Percentiles rank a stretch among this genome's conserved stretches.
Evolutionary conservation across 2,113 vertebrate genomes (phyloP).

Genomic region (Trematomus loennbergii): DNA sequence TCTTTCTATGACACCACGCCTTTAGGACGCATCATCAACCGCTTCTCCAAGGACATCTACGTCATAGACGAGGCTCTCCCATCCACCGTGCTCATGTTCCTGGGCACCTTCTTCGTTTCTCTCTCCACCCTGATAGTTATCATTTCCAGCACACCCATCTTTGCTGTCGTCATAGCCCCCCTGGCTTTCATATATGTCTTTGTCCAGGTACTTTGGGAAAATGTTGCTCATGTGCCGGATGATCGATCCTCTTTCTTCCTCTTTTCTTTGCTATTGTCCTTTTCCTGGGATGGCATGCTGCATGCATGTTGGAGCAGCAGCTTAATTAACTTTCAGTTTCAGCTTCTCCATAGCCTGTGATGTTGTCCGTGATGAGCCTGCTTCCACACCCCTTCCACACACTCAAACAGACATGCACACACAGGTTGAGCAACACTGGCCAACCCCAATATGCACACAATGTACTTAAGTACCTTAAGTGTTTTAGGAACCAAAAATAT

Average conservation of each 20-base stretch:
- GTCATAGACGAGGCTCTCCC: conserved; percentile 93
- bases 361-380: conserved; percentile 41
- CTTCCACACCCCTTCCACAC: conserved; percentile 27
- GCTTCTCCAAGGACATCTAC: conserved; percentile 96
- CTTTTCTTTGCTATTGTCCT: conserved; percentile 3
- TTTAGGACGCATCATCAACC: conserved; percentile 94
- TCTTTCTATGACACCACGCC: conserved; percentile 98
- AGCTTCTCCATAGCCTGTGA: conserved; percentile 32
- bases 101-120: conserved; percentile 87
- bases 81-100: conserved; percentile 89
- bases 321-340: conserved; percentile 36
- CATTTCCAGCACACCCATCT: conserved; percentile 90
- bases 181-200: conserved; percentile 89
- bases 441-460: not conserved
- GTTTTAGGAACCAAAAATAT: not conserved
- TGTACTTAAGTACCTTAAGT: not conserved
- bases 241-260: conserved; percentile 7
- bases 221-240: conserved; percentile 7
- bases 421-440: conserved; percentile 2
- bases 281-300: conserved; percentile 48
- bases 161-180: conserved; percentile 88
- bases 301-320: conserved; percentile 49
- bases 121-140: conserved; percentile 92
- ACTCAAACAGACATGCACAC: conserved; percentile 19
- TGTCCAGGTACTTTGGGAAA: conserved; percentile 88